A percentile compares a stretch with the other conserved stretches of the same genome.
phyloP scores from a whole-genome alignment of 2,888 invertebrate species.

The Cyclophora albipunctata region DNA sequence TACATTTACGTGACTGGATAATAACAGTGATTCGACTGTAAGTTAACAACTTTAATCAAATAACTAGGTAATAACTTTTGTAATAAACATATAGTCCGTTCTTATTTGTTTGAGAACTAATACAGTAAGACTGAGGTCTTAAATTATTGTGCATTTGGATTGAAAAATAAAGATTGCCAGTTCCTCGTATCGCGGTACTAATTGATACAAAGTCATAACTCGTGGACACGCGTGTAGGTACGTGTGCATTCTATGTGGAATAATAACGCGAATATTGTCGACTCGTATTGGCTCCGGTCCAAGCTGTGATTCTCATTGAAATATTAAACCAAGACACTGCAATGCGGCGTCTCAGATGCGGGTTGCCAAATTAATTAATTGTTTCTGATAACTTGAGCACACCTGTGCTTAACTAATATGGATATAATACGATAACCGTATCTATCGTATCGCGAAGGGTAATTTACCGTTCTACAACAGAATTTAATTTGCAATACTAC shows the following conservation, averaged over 20 bases:
- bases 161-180: no score
- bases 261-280: slow-evolving; percentile 28
- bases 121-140: no score
- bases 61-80: no score
- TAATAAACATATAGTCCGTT: no score
- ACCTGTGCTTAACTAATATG: background rate
- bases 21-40: no score
- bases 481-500: no score
- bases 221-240: slow-evolving; percentile 3
- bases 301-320: slow-evolving; percentile 68
- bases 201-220: slow-evolving; percentile 3
- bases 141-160: no score
- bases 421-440: slow-evolving; percentile 7
- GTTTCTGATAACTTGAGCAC: slow-evolving; percentile 12
- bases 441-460: background rate
- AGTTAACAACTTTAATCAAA: no score
- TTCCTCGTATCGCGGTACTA: no score
- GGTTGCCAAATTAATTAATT: slow-evolving; percentile 44
- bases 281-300: slow-evolving; percentile 56
- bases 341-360: slow-evolving; percentile 55
- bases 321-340: slow-evolving; percentile 71
- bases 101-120: no score
- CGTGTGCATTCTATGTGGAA: slow-evolving; percentile 23
- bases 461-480: background rate
- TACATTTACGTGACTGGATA: no score